Percentiles rank a stretch among this genome's conserved stretches.
Conservation (phyloP, 2,113 vertebrate species). For the Plestiodon gilberti region DNA sequence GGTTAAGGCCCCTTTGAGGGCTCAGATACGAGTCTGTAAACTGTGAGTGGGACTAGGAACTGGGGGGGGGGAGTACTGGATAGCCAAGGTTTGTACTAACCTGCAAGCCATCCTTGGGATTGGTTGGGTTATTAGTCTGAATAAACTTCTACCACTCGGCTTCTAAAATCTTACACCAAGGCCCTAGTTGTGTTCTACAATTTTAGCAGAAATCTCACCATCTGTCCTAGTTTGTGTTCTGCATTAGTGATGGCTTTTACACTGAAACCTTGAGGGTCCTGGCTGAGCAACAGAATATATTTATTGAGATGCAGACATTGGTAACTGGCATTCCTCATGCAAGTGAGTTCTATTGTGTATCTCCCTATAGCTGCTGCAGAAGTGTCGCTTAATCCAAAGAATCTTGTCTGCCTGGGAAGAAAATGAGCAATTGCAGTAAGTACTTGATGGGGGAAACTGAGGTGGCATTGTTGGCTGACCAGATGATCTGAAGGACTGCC, state of each 20-base stretch:
- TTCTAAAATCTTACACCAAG: neutral
- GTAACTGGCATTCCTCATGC: neutral
- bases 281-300: neutral
- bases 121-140: neutral
- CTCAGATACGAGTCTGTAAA: neutral
- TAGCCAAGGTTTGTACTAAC: neutral
- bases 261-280: neutral
- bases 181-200: neutral
- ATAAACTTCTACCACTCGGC: neutral
- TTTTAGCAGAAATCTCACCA: neutral
- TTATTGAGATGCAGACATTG: neutral
- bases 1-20: neutral
- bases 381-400: constrained; percentile 71
- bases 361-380: constrained; percentile 68
- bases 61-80: neutral
- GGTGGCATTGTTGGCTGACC: too few species aligned
- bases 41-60: neutral
- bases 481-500: too few species aligned
- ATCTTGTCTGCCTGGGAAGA: constrained; percentile 75
- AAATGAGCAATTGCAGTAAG: constrained; percentile 75
- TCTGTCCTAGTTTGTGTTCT: neutral
- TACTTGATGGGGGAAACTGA: neutral
- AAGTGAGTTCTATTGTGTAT: neutral
- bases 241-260: neutral
- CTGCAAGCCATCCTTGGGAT: neutral